phyloP scores from a whole-genome alignment of 2,888 invertebrate species.

The Steinernema carpocapsae region DNA sequence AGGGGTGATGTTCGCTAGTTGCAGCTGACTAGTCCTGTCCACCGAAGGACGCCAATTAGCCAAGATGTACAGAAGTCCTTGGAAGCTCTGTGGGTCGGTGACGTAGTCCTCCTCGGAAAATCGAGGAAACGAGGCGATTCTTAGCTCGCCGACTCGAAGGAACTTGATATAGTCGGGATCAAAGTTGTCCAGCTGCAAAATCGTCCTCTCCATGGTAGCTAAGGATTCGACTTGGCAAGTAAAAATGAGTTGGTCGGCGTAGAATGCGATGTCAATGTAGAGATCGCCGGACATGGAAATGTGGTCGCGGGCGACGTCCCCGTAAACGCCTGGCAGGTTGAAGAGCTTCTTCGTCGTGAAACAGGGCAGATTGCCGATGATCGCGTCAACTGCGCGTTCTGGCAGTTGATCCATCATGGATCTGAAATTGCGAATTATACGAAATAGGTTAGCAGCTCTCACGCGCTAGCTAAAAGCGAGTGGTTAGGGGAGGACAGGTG shows the following conservation, averaged over 20 bases:
- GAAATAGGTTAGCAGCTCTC: background rate
- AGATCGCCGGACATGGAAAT: slow-evolving; percentile 20
- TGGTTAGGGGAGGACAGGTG: too few species aligned
- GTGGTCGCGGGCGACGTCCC: slow-evolving; percentile 9
- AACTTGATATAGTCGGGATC: slow-evolving; percentile 18
- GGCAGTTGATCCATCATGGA: slow-evolving; percentile 11
- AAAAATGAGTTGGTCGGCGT: slow-evolving; percentile 15
- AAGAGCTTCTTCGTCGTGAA: slow-evolving; percentile 10
- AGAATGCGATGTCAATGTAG: slow-evolving; percentile 30
- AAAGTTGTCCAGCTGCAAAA: slow-evolving; percentile 28
- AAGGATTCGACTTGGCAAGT: slow-evolving; percentile 25
- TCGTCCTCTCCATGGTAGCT: slow-evolving; percentile 22
- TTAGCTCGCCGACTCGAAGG: slow-evolving; percentile 20
- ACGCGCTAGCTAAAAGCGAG: too few species aligned
- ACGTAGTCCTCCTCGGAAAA: slow-evolving; percentile 18
- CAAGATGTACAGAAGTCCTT: slow-evolving; percentile 25
- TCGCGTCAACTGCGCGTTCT: background rate
- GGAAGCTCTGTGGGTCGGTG: slow-evolving; percentile 7
- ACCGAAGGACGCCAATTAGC: slow-evolving; percentile 9
- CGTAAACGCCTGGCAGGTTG: slow-evolving; percentile 10
- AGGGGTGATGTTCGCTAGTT: slow-evolving; percentile 14
- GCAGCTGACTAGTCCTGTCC: slow-evolving; percentile 23
- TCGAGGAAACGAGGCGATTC: slow-evolving; percentile 22
- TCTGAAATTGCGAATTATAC: background rate
- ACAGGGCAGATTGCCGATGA: slow-evolving; percentile 15